phyloP scores from a whole-genome alignment of 2,797 vertebrate genomes.

The Enteromius mattozi region DNA sequence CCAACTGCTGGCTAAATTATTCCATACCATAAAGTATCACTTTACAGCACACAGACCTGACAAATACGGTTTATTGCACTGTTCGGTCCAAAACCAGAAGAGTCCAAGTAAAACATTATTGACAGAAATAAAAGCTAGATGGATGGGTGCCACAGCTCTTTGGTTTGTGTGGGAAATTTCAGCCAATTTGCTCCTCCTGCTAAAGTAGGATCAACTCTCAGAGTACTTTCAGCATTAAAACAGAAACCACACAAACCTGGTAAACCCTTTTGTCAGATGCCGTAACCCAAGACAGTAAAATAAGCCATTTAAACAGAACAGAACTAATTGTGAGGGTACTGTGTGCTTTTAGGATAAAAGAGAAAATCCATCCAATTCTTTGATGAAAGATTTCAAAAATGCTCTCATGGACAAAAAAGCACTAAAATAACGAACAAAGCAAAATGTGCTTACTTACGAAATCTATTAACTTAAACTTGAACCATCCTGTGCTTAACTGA shows the following conservation, averaged over 20 bases:
- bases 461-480: background rate
- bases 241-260: background rate
- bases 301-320: background rate
- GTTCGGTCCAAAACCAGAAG: slow-evolving; percentile 16
- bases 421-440: background rate
- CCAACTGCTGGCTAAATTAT: slow-evolving; percentile 47
- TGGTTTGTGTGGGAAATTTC: slow-evolving; percentile 22
- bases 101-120: slow-evolving; percentile 28
- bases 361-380: slow-evolving; percentile 1
- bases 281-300: background rate
- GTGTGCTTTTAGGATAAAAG: slow-evolving; percentile 4
- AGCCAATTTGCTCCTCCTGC: slow-evolving; percentile 15
- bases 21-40: slow-evolving; percentile 37
- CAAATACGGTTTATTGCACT: slow-evolving; percentile 69
- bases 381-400: slow-evolving; percentile 16
- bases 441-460: background rate
- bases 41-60: slow-evolving; percentile 37
- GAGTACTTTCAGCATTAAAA: slow-evolving; percentile 20
- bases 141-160: slow-evolving; percentile 2
- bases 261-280: slow-evolving; percentile 16
- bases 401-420: slow-evolving; percentile 1
- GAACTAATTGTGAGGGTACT: slow-evolving; percentile 6
- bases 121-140: slow-evolving; percentile 29
- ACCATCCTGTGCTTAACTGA: background rate
- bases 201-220: slow-evolving; percentile 4